Evolutionary conservation across 2,888 invertebrate genomes (phyloP).

Genomic region (Camponotus fellah): DNA sequence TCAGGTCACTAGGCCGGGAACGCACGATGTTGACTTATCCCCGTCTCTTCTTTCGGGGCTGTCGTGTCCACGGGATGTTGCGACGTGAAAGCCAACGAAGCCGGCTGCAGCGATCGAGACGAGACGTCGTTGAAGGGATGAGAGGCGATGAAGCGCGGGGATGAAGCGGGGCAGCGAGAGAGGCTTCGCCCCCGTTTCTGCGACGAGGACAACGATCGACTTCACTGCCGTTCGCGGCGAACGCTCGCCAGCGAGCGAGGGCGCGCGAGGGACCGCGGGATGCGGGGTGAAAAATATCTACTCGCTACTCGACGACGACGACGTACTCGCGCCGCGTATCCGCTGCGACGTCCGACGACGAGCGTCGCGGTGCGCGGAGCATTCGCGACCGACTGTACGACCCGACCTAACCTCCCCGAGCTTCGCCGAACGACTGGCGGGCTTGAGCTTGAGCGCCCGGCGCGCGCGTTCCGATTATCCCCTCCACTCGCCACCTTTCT

Average conservation of each 20-base stretch:
- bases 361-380: constrained; percentile 30
- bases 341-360: constrained; percentile 35
- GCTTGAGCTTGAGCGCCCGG: constrained; percentile 62
- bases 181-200: constrained; percentile 31
- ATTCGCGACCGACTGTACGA: constrained; percentile 40
- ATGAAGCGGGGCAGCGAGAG: constrained; percentile 27
- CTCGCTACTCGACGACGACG: constrained; percentile 1
- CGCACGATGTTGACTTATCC: constrained; percentile 57
- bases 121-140: constrained; percentile 2
- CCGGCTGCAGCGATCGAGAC: neutral
- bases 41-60: neutral
- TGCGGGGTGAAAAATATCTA: neutral
- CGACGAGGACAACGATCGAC: neutral
- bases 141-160: constrained; percentile 5
- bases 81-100: constrained; percentile 29
- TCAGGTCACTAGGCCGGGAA: constrained; percentile 83
- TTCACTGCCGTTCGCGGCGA: neutral
- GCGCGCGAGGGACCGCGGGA: neutral
- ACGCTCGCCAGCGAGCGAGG: constrained; percentile 46
- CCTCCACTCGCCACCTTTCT: constrained; percentile 11
- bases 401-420: constrained; percentile 76
- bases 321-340: constrained; percentile 12
- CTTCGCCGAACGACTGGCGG: constrained; percentile 81
- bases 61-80: constrained; percentile 6
- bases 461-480: constrained; percentile 58